Base-by-base conservation (phyloP, 2,113 vertebrate genomes). In the Perca schrenkii region DNA sequence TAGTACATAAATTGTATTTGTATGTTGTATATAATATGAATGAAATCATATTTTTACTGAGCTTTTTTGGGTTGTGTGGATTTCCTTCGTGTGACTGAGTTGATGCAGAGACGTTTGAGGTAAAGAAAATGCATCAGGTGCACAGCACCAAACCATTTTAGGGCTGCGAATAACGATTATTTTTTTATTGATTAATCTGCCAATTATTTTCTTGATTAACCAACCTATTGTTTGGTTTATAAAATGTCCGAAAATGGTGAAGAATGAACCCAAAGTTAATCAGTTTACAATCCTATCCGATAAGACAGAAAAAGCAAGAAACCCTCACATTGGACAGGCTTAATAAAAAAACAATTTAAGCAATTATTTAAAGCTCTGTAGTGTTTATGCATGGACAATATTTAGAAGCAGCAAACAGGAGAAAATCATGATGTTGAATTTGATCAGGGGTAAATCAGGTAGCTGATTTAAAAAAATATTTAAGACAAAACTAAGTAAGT, bases 1-100 rank as follows among this genome's bases (percentile, higher is more conserved):
- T 96, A 92, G 95, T 97, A 97, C 95, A 96, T 95, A 93, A 92
- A 92, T 92, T 91, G 85, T 95, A 94, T 94, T 94, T 93, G 86
- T 95, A 94, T 97, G 97, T 97, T 97, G 92, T 96, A 96, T 86
- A 96, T 95, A 94, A 90, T 76, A 93, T 87, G 93, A 96, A 96
- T 94, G 88, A 94, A 93, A 93, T 94, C 83, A 80, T 95, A 95
- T 96, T 96, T 96, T 96, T 96, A 95, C 93, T 94, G 92, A 93
- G 16, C 36, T 68, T 63, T 40, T 58, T 40, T 54, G 56, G 57
- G 11, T 61, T 74, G 61, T 68, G 82, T 79, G 58, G 10, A n/a
- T 84, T 82, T 81, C 0, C 2, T 74, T 71, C 85, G 50, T 76
- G 25, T 64, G 69, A 11, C 4, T 83, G 12, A 11, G 10, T 52